Conservation (phyloP, 1,140 invertebrate genomes). For the Liolophura sinensis region DNA sequence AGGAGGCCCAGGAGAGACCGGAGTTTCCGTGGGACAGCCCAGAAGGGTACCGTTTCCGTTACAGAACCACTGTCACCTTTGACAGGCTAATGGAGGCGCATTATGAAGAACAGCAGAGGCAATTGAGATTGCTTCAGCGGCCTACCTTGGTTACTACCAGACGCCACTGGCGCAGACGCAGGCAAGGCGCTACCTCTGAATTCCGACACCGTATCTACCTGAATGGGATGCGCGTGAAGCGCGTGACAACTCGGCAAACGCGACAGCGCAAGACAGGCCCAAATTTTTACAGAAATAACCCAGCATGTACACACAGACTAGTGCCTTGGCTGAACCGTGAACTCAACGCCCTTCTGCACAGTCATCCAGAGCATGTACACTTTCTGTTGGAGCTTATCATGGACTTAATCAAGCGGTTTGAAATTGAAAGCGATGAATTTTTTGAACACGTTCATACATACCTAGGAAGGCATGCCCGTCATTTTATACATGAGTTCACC, state of each 20-base stretch:
- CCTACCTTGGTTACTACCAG: conserved; percentile 17
- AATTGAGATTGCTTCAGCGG: conserved; percentile 18
- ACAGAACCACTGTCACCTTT: conserved; percentile 38
- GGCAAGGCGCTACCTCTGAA: conserved; percentile 46
- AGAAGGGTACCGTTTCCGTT: conserved; percentile 17
- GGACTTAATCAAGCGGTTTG: conserved; percentile 68
- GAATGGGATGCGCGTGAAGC: conserved; percentile 74
- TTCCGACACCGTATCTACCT: conserved; percentile 75
- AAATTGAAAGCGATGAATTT: conserved; percentile 77
- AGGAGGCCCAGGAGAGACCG: conserved; percentile 15
- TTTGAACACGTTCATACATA: conserved; percentile 61
- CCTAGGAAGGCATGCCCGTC: conserved; percentile 58
- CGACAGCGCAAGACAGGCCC: conserved; percentile 62
- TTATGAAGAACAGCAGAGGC: neutral
- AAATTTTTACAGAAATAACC: conserved; percentile 74
- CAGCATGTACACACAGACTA: conserved; percentile 76
- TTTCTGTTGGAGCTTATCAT: conserved; percentile 73
- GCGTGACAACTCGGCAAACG: conserved; percentile 33
- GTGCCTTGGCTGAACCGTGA: conserved; percentile 88
- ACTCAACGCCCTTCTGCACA: conserved; percentile 69
- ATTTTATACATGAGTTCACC: conserved; percentile 89
- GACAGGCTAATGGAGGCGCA: conserved; percentile 21
- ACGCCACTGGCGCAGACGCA: conserved; percentile 24
- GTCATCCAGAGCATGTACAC: conserved; percentile 63
- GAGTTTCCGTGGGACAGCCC: conserved; percentile 12